Evolutionary conservation across 2,113 vertebrate genomes (phyloP), one percentile per base, ranked within the genome.

Genomic region (Pungitius pungitius): DNA sequence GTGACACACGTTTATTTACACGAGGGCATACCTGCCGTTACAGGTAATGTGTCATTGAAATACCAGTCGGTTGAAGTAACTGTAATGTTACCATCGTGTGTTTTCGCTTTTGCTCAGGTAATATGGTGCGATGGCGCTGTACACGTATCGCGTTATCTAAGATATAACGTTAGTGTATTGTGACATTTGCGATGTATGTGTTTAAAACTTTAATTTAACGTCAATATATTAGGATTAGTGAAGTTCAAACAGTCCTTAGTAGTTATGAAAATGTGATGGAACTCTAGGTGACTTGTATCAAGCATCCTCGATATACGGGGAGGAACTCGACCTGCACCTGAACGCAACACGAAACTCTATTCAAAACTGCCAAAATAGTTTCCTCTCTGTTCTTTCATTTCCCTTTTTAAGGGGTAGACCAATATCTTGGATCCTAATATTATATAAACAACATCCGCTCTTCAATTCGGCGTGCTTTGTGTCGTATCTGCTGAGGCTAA

Each of bases 401-500:
- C 0, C 0, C 0, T 0, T 1, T 3, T 3, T 14, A 5, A 5
- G 1, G 0, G 0, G 0, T 33, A 40, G 10, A 42, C 0, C 4
- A 2, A 35, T 1, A 3, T 27, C 1, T 6, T 0, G 17, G 0
- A n/a, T 20, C 1, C 0, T 42, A n/a, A 1, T 4, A 1, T 0
- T 27, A 15, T 2, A 26, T 18, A 13, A 30, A 8, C 8, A 43
- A 0, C 0, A 69, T 6, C 0, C 14, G 0, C 5, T 33, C 27
- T 51, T 68, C 0, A 73, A 64, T 81, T 83, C 78, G 73, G 77
- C 76, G 1, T 61, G 51, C 51, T 24, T 52, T 35, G 13, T 78
- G 30, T 54, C 54, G 6, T 30, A 3, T 30, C 5, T 30, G 12
- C 18, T 45, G 26, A 63, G 26, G 55, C 60, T 40, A 47, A 45